Conservation (phyloP, 1,140 invertebrate species). For the Hyles vespertilio region DNA sequence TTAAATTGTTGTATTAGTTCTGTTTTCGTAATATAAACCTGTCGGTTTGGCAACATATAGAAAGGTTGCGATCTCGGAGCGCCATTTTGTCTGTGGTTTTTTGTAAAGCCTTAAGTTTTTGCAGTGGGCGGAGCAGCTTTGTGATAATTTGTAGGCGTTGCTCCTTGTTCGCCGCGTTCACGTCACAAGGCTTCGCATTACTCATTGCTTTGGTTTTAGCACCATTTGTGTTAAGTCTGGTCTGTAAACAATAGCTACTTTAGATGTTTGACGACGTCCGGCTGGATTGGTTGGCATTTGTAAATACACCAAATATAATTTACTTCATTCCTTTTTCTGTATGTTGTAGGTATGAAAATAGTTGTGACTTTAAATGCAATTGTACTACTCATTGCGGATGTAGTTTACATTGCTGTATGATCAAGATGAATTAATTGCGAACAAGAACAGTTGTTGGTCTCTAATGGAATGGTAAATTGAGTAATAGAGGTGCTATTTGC, state of each 20-base stretch:
- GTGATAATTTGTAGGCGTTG: slow-evolving; percentile 56
- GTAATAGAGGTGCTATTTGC: not conserved
- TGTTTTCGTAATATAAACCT: too few species aligned
- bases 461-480: not conserved
- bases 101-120: slow-evolving; percentile 40
- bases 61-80: not conserved
- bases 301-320: too few species aligned
- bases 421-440: too few species aligned
- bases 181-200: slow-evolving; percentile 51
- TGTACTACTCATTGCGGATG: too few species aligned
- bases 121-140: slow-evolving; percentile 61
- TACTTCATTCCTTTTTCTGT: too few species aligned
- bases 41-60: too few species aligned
- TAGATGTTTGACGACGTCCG: slow-evolving; percentile 6
- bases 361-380: too few species aligned
- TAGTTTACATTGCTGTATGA: too few species aligned
- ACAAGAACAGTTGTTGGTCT: not conserved
- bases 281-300: not conserved
- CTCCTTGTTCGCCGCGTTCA: slow-evolving; percentile 24
- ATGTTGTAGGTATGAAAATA: too few species aligned
- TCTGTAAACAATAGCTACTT: slow-evolving; percentile 11
- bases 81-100: slow-evolving; percentile 25
- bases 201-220: slow-evolving; percentile 28
- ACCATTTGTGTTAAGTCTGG: slow-evolving; percentile 11
- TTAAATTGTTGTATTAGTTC: too few species aligned